Evolutionary conservation across 2,888 invertebrate species (phyloP).

Genomic region (Notodonta ziczac): DNA sequence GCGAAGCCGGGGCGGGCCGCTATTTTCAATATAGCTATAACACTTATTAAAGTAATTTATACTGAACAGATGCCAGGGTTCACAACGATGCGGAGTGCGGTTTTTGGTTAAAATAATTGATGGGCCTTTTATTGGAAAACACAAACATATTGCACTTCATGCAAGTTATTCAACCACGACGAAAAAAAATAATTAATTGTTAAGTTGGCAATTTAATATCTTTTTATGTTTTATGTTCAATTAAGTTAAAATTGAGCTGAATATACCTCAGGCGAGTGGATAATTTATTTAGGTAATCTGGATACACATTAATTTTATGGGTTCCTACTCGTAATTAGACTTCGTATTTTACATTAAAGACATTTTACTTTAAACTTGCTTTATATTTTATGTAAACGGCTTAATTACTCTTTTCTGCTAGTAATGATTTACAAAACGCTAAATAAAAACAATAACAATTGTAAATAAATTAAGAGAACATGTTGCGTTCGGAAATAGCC

Average conservation of each 20-base stretch:
- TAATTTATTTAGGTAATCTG: background rate
- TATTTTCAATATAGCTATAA: no score
- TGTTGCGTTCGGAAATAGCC: no score
- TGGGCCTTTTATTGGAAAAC: slow-evolving; percentile 51
- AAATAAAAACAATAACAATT: no score
- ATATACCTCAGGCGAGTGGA: background rate
- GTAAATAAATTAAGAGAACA: no score
- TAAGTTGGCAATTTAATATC: background rate
- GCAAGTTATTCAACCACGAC: slow-evolving; percentile 3
- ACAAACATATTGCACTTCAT: slow-evolving; percentile 25
- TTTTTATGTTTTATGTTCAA: background rate
- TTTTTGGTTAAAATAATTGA: slow-evolving; percentile 51
- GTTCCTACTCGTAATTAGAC: background rate
- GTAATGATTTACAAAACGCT: no score
- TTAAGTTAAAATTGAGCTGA: background rate
- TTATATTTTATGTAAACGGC: no score
- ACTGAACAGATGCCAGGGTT: no score
- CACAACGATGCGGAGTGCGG: slow-evolving; percentile 28
- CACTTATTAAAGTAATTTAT: no score
- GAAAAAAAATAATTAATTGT: background rate
- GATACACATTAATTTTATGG: background rate
- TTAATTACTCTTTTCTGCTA: no score
- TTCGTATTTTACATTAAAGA: background rate
- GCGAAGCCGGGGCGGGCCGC: no score
- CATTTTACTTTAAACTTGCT: no score